A percentile compares a stretch with the other conserved stretches of the same genome.
These are phyloP conservation scores for Ceriagrion tenellum DNA, from an alignment of 2,888 invertebrate species.

Conservation along the genomic window DNA sequence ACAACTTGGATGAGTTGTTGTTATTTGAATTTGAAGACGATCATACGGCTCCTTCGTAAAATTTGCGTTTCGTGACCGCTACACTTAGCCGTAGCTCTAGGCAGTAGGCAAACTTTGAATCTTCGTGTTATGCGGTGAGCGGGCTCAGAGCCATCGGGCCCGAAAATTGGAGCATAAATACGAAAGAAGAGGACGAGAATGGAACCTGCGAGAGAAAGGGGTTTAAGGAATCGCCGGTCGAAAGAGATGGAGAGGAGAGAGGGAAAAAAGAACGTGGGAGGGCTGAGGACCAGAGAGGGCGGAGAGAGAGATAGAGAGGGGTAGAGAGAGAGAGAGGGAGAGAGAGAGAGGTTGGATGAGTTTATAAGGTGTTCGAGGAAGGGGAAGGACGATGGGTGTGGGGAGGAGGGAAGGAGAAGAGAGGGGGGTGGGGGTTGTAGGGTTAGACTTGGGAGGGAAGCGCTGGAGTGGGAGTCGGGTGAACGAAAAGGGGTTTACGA, in stretches of 20 bases:
- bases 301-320: background rate
- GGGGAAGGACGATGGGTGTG: background rate
- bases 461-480: background rate
- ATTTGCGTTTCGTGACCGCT: no score
- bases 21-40: no score
- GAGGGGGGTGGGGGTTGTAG: background rate
- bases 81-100: no score
- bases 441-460: background rate
- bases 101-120: no score
- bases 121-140: no score
- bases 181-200: background rate
- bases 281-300: background rate
- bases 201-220: background rate
- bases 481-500: background rate
- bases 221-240: background rate
- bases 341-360: background rate
- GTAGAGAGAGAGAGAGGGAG: background rate
- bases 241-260: background rate
- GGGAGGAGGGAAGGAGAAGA: background rate
- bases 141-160: no score
- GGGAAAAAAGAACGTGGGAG: background rate
- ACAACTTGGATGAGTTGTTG: no score
- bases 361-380: background rate
- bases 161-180: background rate
- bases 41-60: no score